A percentile compares a stretch with the other conserved stretches of the same genome.
phyloP scores from a whole-genome alignment of 2,797 vertebrate species.

The Etheostoma perlongum region DNA sequence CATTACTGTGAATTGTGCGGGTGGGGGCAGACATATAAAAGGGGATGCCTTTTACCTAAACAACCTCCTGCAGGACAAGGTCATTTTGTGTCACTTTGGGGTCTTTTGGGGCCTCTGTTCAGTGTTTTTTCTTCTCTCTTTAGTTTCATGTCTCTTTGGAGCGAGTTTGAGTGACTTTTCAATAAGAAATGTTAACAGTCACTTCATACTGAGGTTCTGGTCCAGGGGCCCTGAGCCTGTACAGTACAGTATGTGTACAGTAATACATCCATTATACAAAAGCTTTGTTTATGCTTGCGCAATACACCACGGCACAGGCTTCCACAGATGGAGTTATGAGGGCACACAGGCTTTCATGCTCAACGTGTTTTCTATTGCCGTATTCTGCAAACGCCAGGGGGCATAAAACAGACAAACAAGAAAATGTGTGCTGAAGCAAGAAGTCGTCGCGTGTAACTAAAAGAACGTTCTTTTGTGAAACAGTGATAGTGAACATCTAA shows the following conservation, averaged over 20 bases:
- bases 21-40: background rate
- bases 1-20: slow-evolving; percentile 41
- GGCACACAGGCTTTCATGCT: background rate
- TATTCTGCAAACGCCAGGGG: background rate
- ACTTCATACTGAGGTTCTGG: background rate
- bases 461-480: background rate
- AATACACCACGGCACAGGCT: background rate
- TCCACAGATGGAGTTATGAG: background rate
- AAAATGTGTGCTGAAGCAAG: background rate
- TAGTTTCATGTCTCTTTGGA: background rate
- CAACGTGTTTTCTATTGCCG: background rate
- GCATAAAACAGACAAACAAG: background rate
- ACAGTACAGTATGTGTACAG: no score
- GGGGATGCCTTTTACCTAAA: background rate
- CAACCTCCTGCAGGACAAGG: background rate
- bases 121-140: background rate
- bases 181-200: background rate
- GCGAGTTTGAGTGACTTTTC: background rate
- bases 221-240: background rate
- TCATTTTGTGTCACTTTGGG: background rate
- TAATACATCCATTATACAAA: background rate
- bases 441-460: background rate
- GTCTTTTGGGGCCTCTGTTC: background rate
- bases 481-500: background rate
- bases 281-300: background rate